Conservation (phyloP, 2,797 vertebrate genomes). For the Siniperca undulata region DNA sequence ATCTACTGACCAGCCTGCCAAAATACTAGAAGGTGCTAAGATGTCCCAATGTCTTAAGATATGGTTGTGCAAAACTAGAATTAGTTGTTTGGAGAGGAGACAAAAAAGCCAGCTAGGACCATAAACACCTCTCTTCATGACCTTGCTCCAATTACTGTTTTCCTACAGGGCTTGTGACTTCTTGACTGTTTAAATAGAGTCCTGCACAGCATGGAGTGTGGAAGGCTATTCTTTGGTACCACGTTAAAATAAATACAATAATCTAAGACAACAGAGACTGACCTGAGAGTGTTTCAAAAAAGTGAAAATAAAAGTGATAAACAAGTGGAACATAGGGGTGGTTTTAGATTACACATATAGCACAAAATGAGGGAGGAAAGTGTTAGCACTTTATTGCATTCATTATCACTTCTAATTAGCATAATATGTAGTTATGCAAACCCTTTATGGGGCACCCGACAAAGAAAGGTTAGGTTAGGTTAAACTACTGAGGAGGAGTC, state of each 20-base stretch:
- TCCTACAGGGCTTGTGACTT: not conserved
- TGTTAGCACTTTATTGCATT: conserved; percentile 43
- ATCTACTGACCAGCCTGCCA: not conserved
- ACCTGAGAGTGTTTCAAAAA: not conserved
- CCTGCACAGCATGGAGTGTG: not conserved
- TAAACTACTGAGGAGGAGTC: conserved; percentile 37
- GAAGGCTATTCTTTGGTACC: not conserved
- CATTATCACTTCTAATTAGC: conserved; percentile 67
- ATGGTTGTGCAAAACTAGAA: not conserved
- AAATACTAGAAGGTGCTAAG: not conserved
- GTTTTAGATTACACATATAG: conserved; percentile 33
- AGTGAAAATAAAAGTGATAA: conserved; percentile 45
- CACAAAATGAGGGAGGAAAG: conserved; percentile 49
- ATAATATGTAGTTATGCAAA: conserved; percentile 68
- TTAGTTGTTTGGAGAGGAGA: conserved; percentile 1
- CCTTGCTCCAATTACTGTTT: not conserved
- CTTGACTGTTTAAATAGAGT: conserved; percentile 13
- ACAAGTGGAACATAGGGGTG: conserved; percentile 40
- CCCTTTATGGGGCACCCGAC: conserved; percentile 42
- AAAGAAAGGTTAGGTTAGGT: conserved; percentile 55
- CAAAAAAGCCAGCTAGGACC: not conserved
- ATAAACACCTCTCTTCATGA: not conserved
- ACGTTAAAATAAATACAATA: not conserved
- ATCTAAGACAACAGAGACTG: not conserved
- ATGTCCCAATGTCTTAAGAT: not conserved